Conservation (phyloP, 1,140 invertebrate genomes). For the Scaptomyza montana region DNA sequence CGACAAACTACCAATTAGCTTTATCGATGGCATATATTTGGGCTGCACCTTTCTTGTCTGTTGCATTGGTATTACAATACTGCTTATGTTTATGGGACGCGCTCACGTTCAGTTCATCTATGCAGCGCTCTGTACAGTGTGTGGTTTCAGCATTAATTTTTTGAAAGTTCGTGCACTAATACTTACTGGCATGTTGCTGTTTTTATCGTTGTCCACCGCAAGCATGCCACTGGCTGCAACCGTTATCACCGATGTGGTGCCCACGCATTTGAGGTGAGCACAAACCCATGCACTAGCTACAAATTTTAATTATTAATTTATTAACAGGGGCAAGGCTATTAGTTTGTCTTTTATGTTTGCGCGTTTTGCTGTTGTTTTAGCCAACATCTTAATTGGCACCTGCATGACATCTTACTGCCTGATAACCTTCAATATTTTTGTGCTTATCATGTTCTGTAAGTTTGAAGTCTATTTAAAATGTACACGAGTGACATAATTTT, state of each 20-base stretch:
- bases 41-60: not conserved
- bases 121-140: not conserved
- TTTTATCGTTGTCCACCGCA: constrained; percentile 6
- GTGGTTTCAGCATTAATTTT: constrained; percentile 21
- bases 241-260: constrained; percentile 9
- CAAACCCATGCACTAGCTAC: no score
- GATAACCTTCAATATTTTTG: constrained; percentile 41
- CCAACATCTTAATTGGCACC: constrained; percentile 1
- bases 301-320: no score
- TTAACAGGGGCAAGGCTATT: constrained; percentile 22
- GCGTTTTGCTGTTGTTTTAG: not conserved
- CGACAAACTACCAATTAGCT: not conserved
- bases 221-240: constrained; percentile 2
- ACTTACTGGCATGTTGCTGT: not conserved
- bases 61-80: not conserved
- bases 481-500: not conserved
- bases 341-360: constrained; percentile 2
- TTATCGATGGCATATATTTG: constrained; percentile 3
- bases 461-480: not conserved
- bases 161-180: not conserved
- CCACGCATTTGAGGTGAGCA: constrained; percentile 29
- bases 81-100: not conserved
- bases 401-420: not conserved
- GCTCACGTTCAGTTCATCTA: not conserved
- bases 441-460: constrained; percentile 21